Evolutionary conservation across 2,113 vertebrate species (phyloP).

Genomic region (Prionailurus bengalensis): DNA sequence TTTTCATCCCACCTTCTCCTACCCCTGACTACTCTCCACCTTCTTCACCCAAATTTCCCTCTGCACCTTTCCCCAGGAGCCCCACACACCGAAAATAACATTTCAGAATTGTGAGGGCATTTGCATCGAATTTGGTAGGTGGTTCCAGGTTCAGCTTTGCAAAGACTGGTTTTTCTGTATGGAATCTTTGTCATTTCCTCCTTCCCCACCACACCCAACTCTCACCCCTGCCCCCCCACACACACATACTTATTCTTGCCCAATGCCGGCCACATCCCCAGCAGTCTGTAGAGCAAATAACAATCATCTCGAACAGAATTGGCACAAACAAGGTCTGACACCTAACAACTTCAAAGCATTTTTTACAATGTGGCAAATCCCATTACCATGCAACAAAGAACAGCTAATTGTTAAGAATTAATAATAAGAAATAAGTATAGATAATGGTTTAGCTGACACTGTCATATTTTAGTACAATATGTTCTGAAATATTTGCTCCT

Average conservation of each 20-base stretch:
- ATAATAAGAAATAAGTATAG: constrained; percentile 82
- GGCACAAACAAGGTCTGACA: constrained; percentile 27
- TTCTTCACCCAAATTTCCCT: neutral
- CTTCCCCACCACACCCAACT: neutral
- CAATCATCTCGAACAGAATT: constrained; percentile 50
- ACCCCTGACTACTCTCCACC: neutral
- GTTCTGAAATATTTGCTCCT: constrained; percentile 81
- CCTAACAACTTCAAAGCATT: constrained; percentile 57
- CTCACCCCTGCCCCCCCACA: neutral
- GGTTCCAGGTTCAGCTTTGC: neutral
- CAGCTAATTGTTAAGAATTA: constrained; percentile 86
- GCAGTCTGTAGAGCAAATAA: constrained; percentile 34
- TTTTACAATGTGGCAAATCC: constrained; percentile 78
- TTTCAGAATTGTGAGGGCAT: neutral
- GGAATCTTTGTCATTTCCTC: neutral
- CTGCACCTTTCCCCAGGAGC: neutral
- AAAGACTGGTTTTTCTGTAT: neutral
- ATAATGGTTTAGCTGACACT: constrained; percentile 83
- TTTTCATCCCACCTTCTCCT: neutral
- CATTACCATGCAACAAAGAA: constrained; percentile 80
- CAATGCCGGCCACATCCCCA: neutral
- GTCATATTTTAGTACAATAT: constrained; percentile 81
- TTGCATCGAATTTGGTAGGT: neutral
- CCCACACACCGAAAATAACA: neutral
- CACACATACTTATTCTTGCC: neutral